Base-by-base conservation (phyloP, 2,113 vertebrate genomes). In the Collichthys lucidus region DNA sequence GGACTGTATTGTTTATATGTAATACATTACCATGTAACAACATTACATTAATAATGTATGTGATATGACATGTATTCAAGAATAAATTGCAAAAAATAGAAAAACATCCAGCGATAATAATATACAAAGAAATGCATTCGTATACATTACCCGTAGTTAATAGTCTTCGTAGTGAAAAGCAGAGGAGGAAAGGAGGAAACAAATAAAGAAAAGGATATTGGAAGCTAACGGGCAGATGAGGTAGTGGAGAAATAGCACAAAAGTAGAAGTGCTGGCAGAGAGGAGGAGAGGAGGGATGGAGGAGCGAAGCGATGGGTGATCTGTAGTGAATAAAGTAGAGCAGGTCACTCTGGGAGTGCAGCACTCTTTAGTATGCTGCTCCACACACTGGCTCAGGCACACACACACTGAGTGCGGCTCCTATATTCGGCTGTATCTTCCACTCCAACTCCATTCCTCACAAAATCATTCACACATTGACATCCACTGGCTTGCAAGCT, bases 331-430 rank as follows among this genome's bases (percentile, higher is more conserved):
- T 46, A 61, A 61, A 79, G 31, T 56, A 12, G 75, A 77, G 61
- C 81, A 53, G 56, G 70, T 75, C 80, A 66, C 74, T 63, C 7
- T 71, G 75, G 75, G 75, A 82, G 65, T 4, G 57, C 35, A 61
- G 46, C 10, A 4, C 70, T 84, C 61, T 29, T 79, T 68, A 74
- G 71, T 63, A 80, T 70, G 66, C 65, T 61, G 52, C 49, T 59
- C 61, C 55, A 35, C 64, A 62, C 63, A 26, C 62, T 20, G 35
- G 35, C 53, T 64, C 26, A 64, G n/a, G 63, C 49, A 40, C 65
- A 69, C 59, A 71, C 50, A 29, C 10, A 52, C 19, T 14, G 29
- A 35, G 12, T 19, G 26, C 11, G 75, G 68, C 64, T 50, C 44
- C 29, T 40, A 24, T 19, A 74, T 74, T 40, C 59, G 24, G 46